These are phyloP conservation scores for Lepidocolaptes lacrymiger DNA, from an alignment of 2,797 vertebrate genomes.

Conservation along the genomic window DNA sequence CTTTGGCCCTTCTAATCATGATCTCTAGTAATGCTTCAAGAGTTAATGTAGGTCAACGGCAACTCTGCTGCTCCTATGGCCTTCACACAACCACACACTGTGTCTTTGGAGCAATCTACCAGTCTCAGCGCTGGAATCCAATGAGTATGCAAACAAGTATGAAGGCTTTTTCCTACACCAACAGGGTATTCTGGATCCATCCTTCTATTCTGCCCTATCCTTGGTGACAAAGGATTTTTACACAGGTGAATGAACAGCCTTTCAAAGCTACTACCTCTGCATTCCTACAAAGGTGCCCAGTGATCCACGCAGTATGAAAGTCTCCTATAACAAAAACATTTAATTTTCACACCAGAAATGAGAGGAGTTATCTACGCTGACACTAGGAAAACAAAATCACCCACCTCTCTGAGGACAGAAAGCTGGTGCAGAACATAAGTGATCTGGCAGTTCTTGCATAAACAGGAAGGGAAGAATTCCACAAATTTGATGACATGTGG, in stretches of 20 bases:
- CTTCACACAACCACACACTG: neutral
- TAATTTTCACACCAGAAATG: neutral
- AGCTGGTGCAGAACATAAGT: slow-evolving; percentile 55
- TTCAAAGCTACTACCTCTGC: neutral
- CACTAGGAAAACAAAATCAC: slow-evolving; percentile 26
- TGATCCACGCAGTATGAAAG: neutral
- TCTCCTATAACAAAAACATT: neutral
- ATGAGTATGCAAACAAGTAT: neutral
- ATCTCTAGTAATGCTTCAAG: neutral
- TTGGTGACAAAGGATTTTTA: neutral
- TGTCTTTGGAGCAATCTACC: neutral
- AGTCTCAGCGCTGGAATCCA: neutral
- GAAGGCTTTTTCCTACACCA: neutral
- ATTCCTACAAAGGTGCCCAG: neutral
- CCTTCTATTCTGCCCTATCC: neutral
- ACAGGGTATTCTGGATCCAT: neutral
- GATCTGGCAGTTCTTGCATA: slow-evolving; percentile 62
- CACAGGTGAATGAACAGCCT: neutral
- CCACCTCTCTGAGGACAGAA: neutral
- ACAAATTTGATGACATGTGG: slow-evolving; percentile 69
- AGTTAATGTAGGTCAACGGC: neutral
- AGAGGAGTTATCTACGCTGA: neutral
- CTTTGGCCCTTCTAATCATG: neutral
- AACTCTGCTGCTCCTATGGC: neutral
- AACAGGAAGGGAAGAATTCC: slow-evolving; percentile 65